phyloP scores from a whole-genome alignment of 1,140 invertebrate genomes.

The Lasioglossum albipes region DNA sequence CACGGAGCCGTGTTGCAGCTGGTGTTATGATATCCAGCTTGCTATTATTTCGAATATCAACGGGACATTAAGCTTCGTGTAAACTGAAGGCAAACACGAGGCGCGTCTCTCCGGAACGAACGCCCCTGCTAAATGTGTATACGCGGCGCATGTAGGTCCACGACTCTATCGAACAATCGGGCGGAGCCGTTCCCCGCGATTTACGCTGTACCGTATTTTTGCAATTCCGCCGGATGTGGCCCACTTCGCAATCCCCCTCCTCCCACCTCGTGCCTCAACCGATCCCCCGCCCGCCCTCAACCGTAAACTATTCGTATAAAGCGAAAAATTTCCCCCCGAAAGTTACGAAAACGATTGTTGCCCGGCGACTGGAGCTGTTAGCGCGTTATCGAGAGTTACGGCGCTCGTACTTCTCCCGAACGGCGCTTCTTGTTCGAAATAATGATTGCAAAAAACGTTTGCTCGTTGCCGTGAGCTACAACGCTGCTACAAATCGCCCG shows the following conservation, averaged over 20 bases:
- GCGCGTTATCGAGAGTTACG: neutral
- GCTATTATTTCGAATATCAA: constrained; percentile 64
- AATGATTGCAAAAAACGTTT: neutral
- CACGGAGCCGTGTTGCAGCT: constrained; percentile 17
- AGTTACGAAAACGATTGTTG: neutral
- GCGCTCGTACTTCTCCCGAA: neutral
- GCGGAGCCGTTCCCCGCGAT: neutral
- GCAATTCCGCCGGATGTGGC: constrained; percentile 7
- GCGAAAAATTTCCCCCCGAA: neutral
- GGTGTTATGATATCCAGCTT: constrained; percentile 16
- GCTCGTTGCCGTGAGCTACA: too few relatives aligned
- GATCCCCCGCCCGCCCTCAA: neutral
- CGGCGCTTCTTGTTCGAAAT: neutral
- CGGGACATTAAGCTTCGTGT: constrained; percentile 54
- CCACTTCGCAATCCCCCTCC: neutral
- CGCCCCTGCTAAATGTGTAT: constrained; percentile 43
- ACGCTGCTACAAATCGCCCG: too few relatives aligned
- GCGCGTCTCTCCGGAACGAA: neutral
- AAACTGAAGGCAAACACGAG: constrained; percentile 44
- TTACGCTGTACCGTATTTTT: constrained; percentile 5
- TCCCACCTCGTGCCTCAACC: neutral
- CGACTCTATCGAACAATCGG: constrained; percentile 15
- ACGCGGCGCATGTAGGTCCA: neutral
- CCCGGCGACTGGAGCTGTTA: neutral
- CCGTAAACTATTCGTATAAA: constrained; percentile 6